Base-by-base conservation (phyloP, 2,888 invertebrate species). In the Vannuccia rotundouncinata region DNA sequence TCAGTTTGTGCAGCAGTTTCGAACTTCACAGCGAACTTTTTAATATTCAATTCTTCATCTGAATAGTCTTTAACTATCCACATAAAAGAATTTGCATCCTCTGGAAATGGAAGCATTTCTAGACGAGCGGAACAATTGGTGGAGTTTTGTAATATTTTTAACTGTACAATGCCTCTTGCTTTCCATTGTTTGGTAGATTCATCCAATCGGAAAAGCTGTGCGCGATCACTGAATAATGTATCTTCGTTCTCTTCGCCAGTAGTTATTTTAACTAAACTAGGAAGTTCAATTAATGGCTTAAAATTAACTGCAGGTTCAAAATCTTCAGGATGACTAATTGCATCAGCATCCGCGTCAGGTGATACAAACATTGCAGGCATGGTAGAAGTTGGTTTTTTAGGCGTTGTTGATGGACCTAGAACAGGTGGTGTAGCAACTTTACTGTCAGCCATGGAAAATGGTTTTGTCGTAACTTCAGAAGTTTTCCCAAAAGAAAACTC, bases 181-280 rank as follows among this genome's bases (percentile, higher is more conserved):
- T 94, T 95, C 95, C 95, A 96, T 85, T 95, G 93, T 82, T 92
- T 93, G 0, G 92, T 91, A 0, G 90, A 90, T 0, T 80, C 45
- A n/a, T 91, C 91, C 86, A 91, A 93, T 0, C 95, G 91, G 88
- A 91, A 95, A 1, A 96, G 89, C 88, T 94, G 95, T 0, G 93
- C 93, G 80, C 93, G 90, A n/a, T 91, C 91, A 83, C 91, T 91
- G 86, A 95, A 95, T 84, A 95, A 88, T 0, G 91, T 86, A 60
- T 84, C 88, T 86, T 95, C 95, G 30, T 95, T 92, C 87, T 96
- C 95, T 88, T 97, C 95, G 0, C 96, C 95, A 0, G 95, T 95
- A 77, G 91, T 92, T 0, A 94, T 91, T 31, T 87, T 85, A 1
- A 87, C 84, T 29, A 86, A 82, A 0, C 84, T 85, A 25, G 77